Percentiles rank a stretch among this genome's conserved stretches.
These are phyloP conservation scores for Adoxophyes honmai DNA, from an alignment of 1,140 invertebrate genomes.

Conservation along the genomic window DNA sequence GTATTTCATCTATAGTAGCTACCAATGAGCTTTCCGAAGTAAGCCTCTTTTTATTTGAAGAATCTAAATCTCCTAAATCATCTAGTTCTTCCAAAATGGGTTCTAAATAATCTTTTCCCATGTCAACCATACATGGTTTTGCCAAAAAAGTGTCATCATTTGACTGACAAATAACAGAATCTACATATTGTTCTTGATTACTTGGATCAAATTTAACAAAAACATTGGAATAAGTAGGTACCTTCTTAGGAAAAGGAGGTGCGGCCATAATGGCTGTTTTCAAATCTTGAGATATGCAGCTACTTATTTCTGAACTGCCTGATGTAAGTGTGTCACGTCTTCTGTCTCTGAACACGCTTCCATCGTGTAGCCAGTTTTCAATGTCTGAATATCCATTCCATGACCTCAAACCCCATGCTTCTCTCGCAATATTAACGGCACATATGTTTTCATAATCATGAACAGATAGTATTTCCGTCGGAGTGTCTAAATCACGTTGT, in stretches of 20 bases:
- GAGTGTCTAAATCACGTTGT: constrained; percentile 74
- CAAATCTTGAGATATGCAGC: constrained; percentile 64
- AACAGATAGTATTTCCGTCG: constrained; percentile 79
- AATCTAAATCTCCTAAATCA: constrained; percentile 67
- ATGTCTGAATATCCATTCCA: constrained; percentile 83
- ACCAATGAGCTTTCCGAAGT: constrained; percentile 79
- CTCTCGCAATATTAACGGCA: constrained; percentile 81
- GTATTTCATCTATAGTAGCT: constrained; percentile 82
- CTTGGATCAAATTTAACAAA: constrained; percentile 60
- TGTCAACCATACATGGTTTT: constrained; percentile 78
- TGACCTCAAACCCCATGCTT: constrained; percentile 82
- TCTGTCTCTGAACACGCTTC: constrained; percentile 79
- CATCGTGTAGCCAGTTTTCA: constrained; percentile 81
- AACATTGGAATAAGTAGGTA: constrained; percentile 66
- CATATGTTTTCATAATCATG: constrained; percentile 85
- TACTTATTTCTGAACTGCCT: constrained; percentile 73
- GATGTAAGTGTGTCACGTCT: constrained; percentile 79
- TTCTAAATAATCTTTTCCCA: constrained; percentile 76
- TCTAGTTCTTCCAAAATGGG: constrained; percentile 80
- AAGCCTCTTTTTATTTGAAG: constrained; percentile 58
- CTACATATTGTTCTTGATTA: constrained; percentile 78
- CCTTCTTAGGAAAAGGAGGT: constrained; percentile 60
- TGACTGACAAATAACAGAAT: constrained; percentile 74
- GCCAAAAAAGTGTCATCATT: constrained; percentile 75
- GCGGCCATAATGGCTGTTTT: constrained; percentile 67